Conservation (phyloP, 2,888 invertebrate genomes). For the Amiota mariae region DNA sequence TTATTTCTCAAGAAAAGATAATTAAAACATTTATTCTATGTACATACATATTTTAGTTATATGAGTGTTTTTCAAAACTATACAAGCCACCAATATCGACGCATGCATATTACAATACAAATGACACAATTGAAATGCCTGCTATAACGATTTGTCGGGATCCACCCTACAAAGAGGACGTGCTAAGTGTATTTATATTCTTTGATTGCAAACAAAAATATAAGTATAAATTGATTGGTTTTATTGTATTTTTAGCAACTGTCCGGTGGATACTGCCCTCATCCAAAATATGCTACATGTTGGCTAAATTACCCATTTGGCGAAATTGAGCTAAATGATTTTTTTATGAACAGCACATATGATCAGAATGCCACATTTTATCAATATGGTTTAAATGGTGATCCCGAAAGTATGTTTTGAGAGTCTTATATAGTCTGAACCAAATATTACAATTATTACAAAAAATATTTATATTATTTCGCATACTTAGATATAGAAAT, state of each 20-base stretch:
- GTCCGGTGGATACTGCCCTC: constrained; percentile 62
- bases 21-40: not conserved
- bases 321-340: constrained; percentile 75
- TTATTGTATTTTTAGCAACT: constrained; percentile 41
- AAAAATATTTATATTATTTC: not conserved
- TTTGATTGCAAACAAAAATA: not conserved
- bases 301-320: constrained; percentile 78
- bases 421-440: too few species aligned
- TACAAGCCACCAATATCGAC: constrained; percentile 80
- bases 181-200: constrained; percentile 76
- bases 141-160: constrained; percentile 81
- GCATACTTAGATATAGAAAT: constrained; percentile 76
- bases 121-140: constrained; percentile 80
- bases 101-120: constrained; percentile 80
- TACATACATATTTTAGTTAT: constrained; percentile 74
- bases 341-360: constrained; percentile 79
- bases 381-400: constrained; percentile 75
- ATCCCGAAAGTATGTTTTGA: constrained; percentile 73
- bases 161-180: constrained; percentile 78
- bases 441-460: not conserved
- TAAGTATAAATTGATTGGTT: not conserved
- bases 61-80: constrained; percentile 78
- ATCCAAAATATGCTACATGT: constrained; percentile 75
- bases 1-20: not conserved
- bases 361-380: constrained; percentile 75